phyloP scores from a whole-genome alignment of 2,797 vertebrate species.

The Falco cherrug region DNA sequence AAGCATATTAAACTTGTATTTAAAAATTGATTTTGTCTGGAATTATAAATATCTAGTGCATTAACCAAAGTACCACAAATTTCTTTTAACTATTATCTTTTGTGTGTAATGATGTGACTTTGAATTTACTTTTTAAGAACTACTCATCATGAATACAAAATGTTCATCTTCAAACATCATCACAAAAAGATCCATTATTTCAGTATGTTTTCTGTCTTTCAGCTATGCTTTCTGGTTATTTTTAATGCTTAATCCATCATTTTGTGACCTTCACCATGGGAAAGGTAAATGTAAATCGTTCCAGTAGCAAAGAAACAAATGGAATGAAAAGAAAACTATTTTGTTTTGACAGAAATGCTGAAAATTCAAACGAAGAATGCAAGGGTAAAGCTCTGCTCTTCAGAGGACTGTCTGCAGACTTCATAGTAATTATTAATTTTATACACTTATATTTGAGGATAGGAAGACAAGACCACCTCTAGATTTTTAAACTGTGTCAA shows the following conservation, averaged over 20 bases:
- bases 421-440: not conserved
- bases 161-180: not conserved
- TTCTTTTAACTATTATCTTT: conserved; percentile 17
- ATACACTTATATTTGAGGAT: not conserved
- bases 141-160: not conserved
- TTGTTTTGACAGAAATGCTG: conserved; percentile 11
- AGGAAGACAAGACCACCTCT: not conserved
- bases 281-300: conserved; percentile 72
- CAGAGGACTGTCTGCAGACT: not conserved
- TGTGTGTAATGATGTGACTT: not conserved
- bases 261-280: conserved; percentile 54
- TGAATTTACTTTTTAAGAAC: conserved; percentile 49
- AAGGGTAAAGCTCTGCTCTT: conserved; percentile 5
- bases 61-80: not conserved
- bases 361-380: not conserved
- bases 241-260: conserved; percentile 62
- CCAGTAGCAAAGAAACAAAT: conserved; percentile 46
- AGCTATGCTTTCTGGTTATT: conserved; percentile 40
- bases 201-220: conserved; percentile 8
- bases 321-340: conserved; percentile 47
- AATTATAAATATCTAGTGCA: not conserved
- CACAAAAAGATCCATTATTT: conserved; percentile 31
- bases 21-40: not conserved
- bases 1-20: not conserved
- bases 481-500: not conserved